Base-by-base conservation (phyloP, 1,140 invertebrate genomes). In the Macrocentrus cingulum region DNA sequence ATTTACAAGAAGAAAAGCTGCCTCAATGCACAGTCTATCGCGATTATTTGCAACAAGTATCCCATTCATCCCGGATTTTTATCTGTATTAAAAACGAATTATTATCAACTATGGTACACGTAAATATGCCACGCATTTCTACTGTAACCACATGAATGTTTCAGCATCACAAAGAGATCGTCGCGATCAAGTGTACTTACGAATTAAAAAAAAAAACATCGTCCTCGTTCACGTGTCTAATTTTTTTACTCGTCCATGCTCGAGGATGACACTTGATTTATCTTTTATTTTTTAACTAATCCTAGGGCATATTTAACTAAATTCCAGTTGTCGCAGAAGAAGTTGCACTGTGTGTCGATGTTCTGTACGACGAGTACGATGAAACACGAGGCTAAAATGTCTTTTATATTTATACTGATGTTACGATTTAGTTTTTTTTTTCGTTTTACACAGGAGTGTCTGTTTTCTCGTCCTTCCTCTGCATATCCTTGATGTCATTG, bases 391-490 rank as follows among this genome's bases (percentile, higher is more conserved):
- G 46, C 34, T 49, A 48, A 45, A 37, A 29, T 9, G 25, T 29
- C 25, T 29, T 29, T 29, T 29, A 29, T 29, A 29, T 29, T 29
- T 29, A 29, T 29, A 29, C 9, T 29, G 25, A 5, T 29, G 25
- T 29, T 29, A 29, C 4, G n/a, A n/a, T n/a, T n/a, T 29, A 5
- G 25, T 29, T 5, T 29, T 29, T 29, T 29, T 29, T 29, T 29
- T 29, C 9, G 52, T 50, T 45, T 60, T 80, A 79, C 60, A 80
- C 77, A n/a, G 75, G 74, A 42, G 76, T 78, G 56, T 80, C 76
- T 61, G 74, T 79, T 57, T 80, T 80, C 49, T 76, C 74, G 62
- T 78, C 75, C 64, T 75, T 76, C 50, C 77, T 76, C 37, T 63
- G 53, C 6, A 65, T 49, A 53, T 77, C 74, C 66, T 77, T 79